Conservation (phyloP, 53 echinoderm and acorn worm species). For the Holothuria scabra region DNA sequence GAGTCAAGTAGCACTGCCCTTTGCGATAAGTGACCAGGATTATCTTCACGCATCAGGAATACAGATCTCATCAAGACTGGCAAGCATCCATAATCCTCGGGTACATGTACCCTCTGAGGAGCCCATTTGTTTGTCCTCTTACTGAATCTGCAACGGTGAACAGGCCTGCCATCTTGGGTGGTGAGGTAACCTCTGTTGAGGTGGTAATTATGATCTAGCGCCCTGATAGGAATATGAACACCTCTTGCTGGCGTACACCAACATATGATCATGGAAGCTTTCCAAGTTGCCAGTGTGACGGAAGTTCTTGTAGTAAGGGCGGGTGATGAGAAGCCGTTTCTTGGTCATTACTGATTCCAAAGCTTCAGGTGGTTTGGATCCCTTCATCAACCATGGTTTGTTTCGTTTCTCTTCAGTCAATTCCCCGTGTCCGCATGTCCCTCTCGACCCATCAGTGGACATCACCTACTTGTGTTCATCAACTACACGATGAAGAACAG, state of each 20-base stretch:
- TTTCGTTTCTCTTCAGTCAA: too few species aligned
- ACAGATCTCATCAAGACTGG: not conserved
- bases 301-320: slow-evolving; percentile 43
- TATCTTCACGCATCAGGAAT: not conserved
- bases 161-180: slow-evolving; percentile 6
- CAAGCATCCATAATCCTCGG: not conserved
- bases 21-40: slow-evolving; percentile 17
- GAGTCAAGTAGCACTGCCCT: not conserved
- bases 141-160: not conserved
- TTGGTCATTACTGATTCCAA: slow-evolving; percentile 1
- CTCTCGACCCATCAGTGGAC: slow-evolving; percentile 12
- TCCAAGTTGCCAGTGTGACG: slow-evolving; percentile 46
- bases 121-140: not conserved
- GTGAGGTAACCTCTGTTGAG: not conserved
- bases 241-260: slow-evolving; percentile 51
- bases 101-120: slow-evolving; percentile 4
- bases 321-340: slow-evolving; percentile 32
- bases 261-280: slow-evolving; percentile 37
- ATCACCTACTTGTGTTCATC: slow-evolving; percentile 58
- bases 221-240: not conserved
- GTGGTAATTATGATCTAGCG: slow-evolving; percentile 33
- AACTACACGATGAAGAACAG: slow-evolving; percentile 45
- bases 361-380: not conserved
- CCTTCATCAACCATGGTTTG: too few species aligned
- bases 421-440: slow-evolving; percentile 31